A percentile compares a stretch with the other conserved stretches of the same genome.
Evolutionary conservation across 1,140 invertebrate species (phyloP).

Genomic region (Drosophila aff.): DNA sequence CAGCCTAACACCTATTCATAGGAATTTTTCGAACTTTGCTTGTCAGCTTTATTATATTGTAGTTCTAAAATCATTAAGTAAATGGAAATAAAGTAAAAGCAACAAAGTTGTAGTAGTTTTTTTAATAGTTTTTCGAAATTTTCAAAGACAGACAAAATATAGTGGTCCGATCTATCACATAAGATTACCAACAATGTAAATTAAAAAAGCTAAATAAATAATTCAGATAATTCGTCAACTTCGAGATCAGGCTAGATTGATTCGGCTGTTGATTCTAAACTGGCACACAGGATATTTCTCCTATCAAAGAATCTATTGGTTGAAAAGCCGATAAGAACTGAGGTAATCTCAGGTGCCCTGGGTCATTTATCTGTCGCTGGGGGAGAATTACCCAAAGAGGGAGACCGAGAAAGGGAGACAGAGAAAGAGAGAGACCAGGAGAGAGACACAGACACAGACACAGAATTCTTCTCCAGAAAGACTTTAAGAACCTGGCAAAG

Average conservation of each 20-base stretch:
- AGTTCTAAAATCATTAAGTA: not conserved
- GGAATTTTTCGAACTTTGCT: not conserved
- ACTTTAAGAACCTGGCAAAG: not conserved
- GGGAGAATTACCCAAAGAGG: not conserved
- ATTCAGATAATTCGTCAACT: no score
- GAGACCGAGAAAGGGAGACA: no score
- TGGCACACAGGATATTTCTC: not conserved
- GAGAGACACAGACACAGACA: not conserved
- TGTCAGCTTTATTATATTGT: not conserved
- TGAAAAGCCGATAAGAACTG: not conserved
- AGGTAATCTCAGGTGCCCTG: not conserved
- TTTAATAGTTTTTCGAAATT: not conserved
- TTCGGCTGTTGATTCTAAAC: not conserved
- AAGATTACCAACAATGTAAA: no score
- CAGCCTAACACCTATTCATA: not conserved
- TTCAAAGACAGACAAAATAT: not conserved
- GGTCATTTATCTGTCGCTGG: not conserved
- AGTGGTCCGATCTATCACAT: not conserved
- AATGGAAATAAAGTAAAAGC: not conserved
- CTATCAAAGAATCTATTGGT: not conserved
- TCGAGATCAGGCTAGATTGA: not conserved
- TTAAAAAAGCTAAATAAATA: no score
- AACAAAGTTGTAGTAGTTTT: not conserved
- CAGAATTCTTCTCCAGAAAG: not conserved
- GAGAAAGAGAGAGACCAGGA: not conserved